Conservation (phyloP, 2,888 invertebrate species). For the Lydus trimaculatus region DNA sequence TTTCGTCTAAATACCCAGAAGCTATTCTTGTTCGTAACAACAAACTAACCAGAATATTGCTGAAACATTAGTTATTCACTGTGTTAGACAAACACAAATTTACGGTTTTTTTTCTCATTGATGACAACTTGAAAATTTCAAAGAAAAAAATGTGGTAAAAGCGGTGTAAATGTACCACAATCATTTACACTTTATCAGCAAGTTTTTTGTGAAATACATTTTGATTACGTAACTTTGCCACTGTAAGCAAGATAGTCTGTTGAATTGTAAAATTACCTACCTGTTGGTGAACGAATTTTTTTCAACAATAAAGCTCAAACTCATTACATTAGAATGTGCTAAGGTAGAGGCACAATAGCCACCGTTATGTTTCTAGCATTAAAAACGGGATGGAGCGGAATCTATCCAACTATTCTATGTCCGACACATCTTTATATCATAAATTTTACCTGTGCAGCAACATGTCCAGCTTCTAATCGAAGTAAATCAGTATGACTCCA, state of each 20-base stretch:
- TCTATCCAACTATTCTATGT: too few relatives aligned
- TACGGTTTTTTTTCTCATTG: too few relatives aligned
- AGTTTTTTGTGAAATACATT: background rate
- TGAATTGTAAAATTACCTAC: background rate
- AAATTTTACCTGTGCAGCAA: constrained; percentile 75
- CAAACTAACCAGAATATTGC: background rate
- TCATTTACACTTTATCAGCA: background rate
- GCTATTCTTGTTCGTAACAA: background rate
- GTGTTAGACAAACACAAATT: too few relatives aligned
- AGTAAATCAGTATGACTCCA: constrained; percentile 85
- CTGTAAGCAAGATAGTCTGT: background rate
- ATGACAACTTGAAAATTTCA: background rate
- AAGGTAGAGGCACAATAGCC: too few relatives aligned
- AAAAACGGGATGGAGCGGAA: too few relatives aligned
- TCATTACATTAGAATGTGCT: background rate
- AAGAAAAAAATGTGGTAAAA: background rate
- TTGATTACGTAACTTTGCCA: background rate
- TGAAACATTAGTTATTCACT: background rate
- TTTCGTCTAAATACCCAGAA: background rate
- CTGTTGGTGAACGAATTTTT: background rate
- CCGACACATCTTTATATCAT: too few relatives aligned
- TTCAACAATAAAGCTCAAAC: background rate
- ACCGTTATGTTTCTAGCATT: too few relatives aligned
- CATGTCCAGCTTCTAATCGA: constrained; percentile 74
- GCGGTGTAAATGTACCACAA: background rate